A percentile compares a stretch with the other conserved stretches of the same genome.
These are phyloP conservation scores for Myocastor coypus DNA, from an alignment of 2,113 vertebrate species.

Conservation along the genomic window DNA sequence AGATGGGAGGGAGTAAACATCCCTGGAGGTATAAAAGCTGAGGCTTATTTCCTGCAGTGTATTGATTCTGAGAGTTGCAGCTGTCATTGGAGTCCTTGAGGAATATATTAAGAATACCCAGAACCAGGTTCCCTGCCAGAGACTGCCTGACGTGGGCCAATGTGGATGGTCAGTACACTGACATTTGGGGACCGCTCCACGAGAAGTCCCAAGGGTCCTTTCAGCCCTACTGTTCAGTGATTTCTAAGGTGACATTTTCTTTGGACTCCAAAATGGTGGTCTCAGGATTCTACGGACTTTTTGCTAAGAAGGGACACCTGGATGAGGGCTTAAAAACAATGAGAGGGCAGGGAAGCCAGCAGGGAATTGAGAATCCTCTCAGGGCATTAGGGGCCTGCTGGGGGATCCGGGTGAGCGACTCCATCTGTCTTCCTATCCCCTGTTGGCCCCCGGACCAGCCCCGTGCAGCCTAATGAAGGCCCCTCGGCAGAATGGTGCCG, in stretches of 20 bases:
- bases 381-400: not conserved
- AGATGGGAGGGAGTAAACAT: too few relatives aligned
- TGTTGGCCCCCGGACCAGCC: not conserved
- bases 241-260: not conserved
- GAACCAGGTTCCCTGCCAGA: not conserved
- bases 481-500: not conserved
- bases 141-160: not conserved
- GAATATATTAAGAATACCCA: not conserved
- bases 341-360: not conserved
- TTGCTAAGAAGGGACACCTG: not conserved
- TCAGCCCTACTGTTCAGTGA: not conserved
- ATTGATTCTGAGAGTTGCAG: not conserved
- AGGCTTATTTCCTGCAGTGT: not conserved
- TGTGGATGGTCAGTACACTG: not conserved
- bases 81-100: not conserved
- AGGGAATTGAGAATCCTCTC: not conserved
- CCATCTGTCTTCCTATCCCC: constrained; percentile 9
- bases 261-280: not conserved
- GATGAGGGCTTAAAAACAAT: constrained; percentile 1
- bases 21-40: not conserved
- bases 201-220: not conserved
- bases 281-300: not conserved
- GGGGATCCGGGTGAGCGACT: not conserved
- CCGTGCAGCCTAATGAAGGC: not conserved
- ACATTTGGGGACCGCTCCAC: not conserved